Percentiles rank a stretch among this genome's conserved stretches.
These are phyloP conservation scores for Enteromius argenteus DNA, from an alignment of 2,797 vertebrate genomes.

Conservation along the genomic window DNA sequence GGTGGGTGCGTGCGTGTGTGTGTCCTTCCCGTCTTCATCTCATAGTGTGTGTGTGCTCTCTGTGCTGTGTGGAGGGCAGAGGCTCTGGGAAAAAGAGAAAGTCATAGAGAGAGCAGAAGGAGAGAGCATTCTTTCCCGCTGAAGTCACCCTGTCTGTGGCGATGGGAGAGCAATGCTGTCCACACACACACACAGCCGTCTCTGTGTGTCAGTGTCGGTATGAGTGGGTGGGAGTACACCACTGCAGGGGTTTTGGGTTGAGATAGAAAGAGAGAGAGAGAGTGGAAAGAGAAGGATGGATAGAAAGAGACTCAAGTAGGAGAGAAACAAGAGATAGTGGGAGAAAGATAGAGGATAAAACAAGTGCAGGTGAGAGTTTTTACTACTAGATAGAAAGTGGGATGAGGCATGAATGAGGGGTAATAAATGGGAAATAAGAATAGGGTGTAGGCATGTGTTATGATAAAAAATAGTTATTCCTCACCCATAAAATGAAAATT, in stretches of 20 bases:
- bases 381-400: conserved; percentile 4
- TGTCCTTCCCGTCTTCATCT: not conserved
- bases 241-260: conserved; percentile 59
- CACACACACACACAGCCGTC: conserved; percentile 54
- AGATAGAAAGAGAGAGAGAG: conserved; percentile 15
- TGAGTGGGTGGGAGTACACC: conserved; percentile 61
- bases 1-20: conserved; percentile 14
- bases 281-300: conserved; percentile 29
- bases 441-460: not conserved
- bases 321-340: conserved; percentile 16
- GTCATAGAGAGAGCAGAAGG: conserved; percentile 53
- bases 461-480: conserved; percentile 3
- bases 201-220: conserved; percentile 62
- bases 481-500: not conserved
- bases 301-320: conserved; percentile 33
- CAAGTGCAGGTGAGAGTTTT: conserved; percentile 27
- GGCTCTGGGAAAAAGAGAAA: conserved; percentile 55
- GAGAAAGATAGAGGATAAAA: conserved; percentile 4
- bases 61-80: conserved; percentile 39
- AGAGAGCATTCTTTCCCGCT: conserved; percentile 66
- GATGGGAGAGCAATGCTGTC: conserved; percentile 62
- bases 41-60: conserved; percentile 2
- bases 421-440: conserved; percentile 29
- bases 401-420: conserved; percentile 15
- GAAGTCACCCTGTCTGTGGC: conserved; percentile 68